Conservation (phyloP, 2,888 invertebrate genomes). For the Ormia ochracea region DNA sequence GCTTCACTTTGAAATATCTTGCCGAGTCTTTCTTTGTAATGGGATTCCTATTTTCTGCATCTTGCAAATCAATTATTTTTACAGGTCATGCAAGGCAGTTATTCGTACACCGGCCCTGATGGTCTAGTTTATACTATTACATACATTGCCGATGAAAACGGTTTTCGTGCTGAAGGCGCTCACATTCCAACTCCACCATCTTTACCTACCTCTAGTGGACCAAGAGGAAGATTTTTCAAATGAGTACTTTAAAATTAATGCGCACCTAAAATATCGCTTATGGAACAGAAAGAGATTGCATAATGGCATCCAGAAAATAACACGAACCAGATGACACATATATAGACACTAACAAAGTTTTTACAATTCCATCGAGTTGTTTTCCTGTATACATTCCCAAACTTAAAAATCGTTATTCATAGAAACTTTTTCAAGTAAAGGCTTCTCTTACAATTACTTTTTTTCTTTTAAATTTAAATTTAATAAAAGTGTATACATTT, state of each 20-base stretch:
- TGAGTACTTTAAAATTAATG: slow-evolving; percentile 60
- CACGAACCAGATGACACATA: neutral
- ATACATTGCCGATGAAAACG: slow-evolving; percentile 78
- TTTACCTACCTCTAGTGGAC: slow-evolving; percentile 68
- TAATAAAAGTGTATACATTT: neutral
- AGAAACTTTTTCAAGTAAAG: neutral
- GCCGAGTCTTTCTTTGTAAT: too few species aligned
- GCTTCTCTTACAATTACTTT: neutral
- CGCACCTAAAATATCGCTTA: neutral
- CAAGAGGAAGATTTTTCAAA: slow-evolving; percentile 70
- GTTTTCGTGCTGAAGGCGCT: slow-evolving; percentile 78
- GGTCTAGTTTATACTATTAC: slow-evolving; percentile 79
- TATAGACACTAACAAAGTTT: neutral
- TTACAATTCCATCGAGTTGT: neutral
- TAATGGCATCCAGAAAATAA: too few species aligned
- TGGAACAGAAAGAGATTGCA: slow-evolving; percentile 5
- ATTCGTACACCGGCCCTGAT: slow-evolving; percentile 80
- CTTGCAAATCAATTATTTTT: too few species aligned
- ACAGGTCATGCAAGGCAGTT: slow-evolving; percentile 79
- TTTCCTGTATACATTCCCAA: neutral
- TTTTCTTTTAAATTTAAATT: neutral
- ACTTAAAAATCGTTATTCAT: neutral
- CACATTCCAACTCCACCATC: slow-evolving; percentile 78
- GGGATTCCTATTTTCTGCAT: too few species aligned
- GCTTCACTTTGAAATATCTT: too few species aligned